Evolutionary conservation across 1,140 invertebrate species (phyloP), one percentile per base, ranked within the genome.

Genomic region (Heterodera schachtii): DNA sequence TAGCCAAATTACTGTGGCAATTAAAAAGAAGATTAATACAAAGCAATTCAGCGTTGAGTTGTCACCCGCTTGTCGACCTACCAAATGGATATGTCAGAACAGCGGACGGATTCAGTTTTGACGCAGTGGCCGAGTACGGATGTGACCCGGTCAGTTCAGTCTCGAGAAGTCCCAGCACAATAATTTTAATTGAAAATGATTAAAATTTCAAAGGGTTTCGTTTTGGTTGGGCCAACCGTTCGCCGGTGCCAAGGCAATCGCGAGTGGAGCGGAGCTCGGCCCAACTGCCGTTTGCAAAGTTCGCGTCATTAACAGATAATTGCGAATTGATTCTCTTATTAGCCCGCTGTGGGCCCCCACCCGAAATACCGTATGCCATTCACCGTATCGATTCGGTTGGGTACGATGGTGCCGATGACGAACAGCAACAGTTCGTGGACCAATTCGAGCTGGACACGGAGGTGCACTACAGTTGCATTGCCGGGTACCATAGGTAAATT

Each of bases 401-500:
- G 57, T 64, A 64, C 69, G 75, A 11, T 52, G 49, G 11, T 52
- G 31, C 31, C 31, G 49, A 52, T 52, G 49, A 44, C 41, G 31
- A 6, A 11, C 2, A 31, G 16, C 8, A 41, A 16, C 66, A 74
- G 31, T 90, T 88, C 66, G 85, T 89, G 78, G 90, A 87, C 3
- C 87, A 91, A 43, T 93, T 92, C 85, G 90, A 92, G 13, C 86
- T 92, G 11, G 91, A 93, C 70, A 89, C 90, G 13, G 94, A 94
- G 1, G 93, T 98, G 0, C 94, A 95, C 88, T 98, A 98, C 91
- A 94, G 94, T 85, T 98, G 96, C 89, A 93, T 94, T 84, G 94
- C 93, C 21, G 96, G 96, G 3, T 97, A 96, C 90, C 93, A 93
- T 46, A 78, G 31, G 77, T 69, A 64, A 41, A 16, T n/a, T 52